A percentile compares a stretch with the other conserved stretches of the same genome.
These are phyloP conservation scores for Eubasilissa regina DNA, from an alignment of 1,140 invertebrate genomes.

Conservation along the genomic window DNA sequence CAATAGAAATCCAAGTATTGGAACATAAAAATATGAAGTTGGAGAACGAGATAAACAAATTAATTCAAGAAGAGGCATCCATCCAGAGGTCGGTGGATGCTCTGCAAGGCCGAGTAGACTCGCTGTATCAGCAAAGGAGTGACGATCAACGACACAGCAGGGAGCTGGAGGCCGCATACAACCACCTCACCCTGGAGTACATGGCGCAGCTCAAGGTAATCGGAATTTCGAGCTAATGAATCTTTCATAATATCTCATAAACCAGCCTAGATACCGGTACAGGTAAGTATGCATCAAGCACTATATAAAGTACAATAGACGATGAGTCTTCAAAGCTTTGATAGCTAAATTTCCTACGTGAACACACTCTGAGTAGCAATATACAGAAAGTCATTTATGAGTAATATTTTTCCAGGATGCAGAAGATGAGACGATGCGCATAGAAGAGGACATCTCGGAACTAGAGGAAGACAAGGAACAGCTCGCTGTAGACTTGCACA, in stretches of 20 bases:
- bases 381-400: not conserved
- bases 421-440: slow-evolving; percentile 76
- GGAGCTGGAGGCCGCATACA: slow-evolving; percentile 75
- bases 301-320: no score
- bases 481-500: slow-evolving; percentile 76
- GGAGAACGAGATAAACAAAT: slow-evolving; percentile 75
- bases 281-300: no score
- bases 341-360: no score
- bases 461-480: slow-evolving; percentile 78
- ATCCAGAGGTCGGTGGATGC: slow-evolving; percentile 75
- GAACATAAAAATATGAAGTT: slow-evolving; percentile 82
- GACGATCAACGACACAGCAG: slow-evolving; percentile 75
- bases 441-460: slow-evolving; percentile 79
- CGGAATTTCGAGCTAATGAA: no score
- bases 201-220: slow-evolving; percentile 65
- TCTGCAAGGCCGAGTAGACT: slow-evolving; percentile 72
- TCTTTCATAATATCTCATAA: no score
- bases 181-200: slow-evolving; percentile 73
- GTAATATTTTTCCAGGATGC: slow-evolving; percentile 70
- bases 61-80: slow-evolving; percentile 73
- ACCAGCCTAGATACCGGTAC: no score
- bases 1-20: slow-evolving; percentile 80
- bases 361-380: no score
- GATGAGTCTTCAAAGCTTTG: no score
- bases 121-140: slow-evolving; percentile 75